Conservation (phyloP, 2,888 invertebrate species). For the Hypolimnas misippus region DNA sequence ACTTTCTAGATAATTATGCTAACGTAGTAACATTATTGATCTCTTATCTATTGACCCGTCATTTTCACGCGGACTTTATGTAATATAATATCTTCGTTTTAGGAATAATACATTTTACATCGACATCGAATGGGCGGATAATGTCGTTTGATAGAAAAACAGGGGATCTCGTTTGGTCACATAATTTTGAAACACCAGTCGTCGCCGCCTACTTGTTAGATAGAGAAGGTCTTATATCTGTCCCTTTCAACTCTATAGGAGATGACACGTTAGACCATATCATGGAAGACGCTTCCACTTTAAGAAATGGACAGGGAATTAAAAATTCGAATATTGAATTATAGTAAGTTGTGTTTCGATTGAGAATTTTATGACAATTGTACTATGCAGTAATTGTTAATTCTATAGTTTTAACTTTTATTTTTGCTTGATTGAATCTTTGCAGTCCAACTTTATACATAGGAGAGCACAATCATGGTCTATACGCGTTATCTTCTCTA, state of each 20-base stretch:
- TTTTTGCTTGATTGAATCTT: constrained; percentile 26
- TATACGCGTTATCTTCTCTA: constrained; percentile 96
- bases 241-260: constrained; percentile 95
- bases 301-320: constrained; percentile 84
- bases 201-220: constrained; percentile 93
- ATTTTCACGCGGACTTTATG: background rate
- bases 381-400: background rate
- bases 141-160: constrained; percentile 92
- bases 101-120: constrained; percentile 95
- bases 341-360: constrained; percentile 74
- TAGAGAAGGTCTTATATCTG: constrained; percentile 89
- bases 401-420: too few relatives aligned
- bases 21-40: background rate
- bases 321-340: constrained; percentile 84
- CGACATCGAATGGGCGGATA: constrained; percentile 93
- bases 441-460: constrained; percentile 95
- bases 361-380: background rate
- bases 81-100: constrained; percentile 16
- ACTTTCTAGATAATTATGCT: constrained; percentile 1
- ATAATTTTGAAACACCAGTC: constrained; percentile 94
- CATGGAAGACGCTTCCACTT: constrained; percentile 82
- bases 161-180: constrained; percentile 94
- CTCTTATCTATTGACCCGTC: constrained; percentile 2
- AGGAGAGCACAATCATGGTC: constrained; percentile 92
- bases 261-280: constrained; percentile 91